Base-by-base conservation (phyloP, 1,140 invertebrate genomes). In the Solenopsis fugax region DNA sequence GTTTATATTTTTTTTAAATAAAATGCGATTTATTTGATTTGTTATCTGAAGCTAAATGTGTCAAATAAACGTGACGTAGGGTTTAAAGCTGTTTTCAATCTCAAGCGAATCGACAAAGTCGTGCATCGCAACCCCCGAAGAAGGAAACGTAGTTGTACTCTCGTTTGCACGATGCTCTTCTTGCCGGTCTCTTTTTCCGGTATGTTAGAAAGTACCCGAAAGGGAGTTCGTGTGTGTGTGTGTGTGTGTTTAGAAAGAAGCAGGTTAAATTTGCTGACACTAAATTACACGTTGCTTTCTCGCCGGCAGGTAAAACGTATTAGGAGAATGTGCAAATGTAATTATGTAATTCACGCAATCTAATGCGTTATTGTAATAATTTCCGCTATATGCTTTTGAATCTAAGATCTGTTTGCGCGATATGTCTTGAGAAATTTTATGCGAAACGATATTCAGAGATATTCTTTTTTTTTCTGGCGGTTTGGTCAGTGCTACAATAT, bases 231-330 rank as follows among this genome's bases (percentile, higher is more conserved):
- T 50, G 54, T 48, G 62, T 24, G 69, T 24, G 69, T 45, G n/a
- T n/a, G n/a, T 13, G 54, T 24, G 69, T 24, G 69, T 45, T 84
- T 48, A 60, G 48, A 82, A 73, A 34, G 41, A 34, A 82, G 24
- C 41, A 12, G 24, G 24, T 21, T 58, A 48, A 41, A 24, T 56
- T 56, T 64, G 37, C 21, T 21, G 78, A 54, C 62, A 48, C 64
- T 81, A 71, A 71, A 81, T 81, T 81, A 81, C 64, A 45, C 37
- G 50, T 34, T 62, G 37, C 45, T 84, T 60, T 73, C 29, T 84
- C 56, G 50, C 56, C 7, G 13, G 80, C 18, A 60, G 60, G 41
- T 21, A 48, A 71, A 73, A 41, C 45, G 69, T 54, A 60, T 84
- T 75, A 50, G n/a, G 24, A 60, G 54, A n/a, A 29, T 4, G 41